Conservation (phyloP, 2,888 invertebrate genomes). For the Saturnia pavonia region DNA sequence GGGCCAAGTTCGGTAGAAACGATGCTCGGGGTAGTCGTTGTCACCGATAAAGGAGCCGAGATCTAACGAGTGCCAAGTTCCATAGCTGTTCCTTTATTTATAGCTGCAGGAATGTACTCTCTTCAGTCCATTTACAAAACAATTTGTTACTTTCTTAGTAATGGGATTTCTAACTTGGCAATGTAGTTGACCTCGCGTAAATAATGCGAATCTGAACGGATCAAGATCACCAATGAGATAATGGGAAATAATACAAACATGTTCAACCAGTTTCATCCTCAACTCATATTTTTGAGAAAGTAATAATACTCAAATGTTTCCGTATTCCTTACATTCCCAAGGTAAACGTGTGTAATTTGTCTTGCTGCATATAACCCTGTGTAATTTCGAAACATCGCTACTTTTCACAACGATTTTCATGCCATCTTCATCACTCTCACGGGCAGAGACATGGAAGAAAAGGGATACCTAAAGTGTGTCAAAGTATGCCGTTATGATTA, state of each 20-base stretch:
- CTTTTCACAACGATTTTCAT: neutral
- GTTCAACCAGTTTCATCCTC: neutral
- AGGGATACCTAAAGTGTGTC: neutral
- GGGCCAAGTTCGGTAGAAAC: no score
- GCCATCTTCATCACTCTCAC: neutral
- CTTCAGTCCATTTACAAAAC: no score
- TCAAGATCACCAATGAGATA: neutral
- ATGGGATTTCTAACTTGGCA: no score
- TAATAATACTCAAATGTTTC: slow-evolving; percentile 25
- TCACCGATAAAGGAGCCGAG: no score
- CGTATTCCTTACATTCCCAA: slow-evolving; percentile 8
- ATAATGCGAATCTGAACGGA: no score
- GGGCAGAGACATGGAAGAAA: neutral
- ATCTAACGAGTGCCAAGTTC: no score
- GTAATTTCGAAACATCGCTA: neutral
- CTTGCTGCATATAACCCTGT: slow-evolving; percentile 4
- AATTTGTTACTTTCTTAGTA: no score
- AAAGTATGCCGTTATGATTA: neutral
- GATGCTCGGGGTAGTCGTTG: no score
- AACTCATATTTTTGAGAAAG: slow-evolving; percentile 21
- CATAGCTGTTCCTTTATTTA: no score
- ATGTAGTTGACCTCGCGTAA: no score
- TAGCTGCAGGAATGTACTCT: no score
- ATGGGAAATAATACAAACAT: neutral
- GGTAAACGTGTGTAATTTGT: slow-evolving; percentile 18